Percentiles rank a stretch among this genome's conserved stretches.
phyloP scores from a whole-genome alignment of 2,888 invertebrate species.

The Epistrophe grossulariae region DNA sequence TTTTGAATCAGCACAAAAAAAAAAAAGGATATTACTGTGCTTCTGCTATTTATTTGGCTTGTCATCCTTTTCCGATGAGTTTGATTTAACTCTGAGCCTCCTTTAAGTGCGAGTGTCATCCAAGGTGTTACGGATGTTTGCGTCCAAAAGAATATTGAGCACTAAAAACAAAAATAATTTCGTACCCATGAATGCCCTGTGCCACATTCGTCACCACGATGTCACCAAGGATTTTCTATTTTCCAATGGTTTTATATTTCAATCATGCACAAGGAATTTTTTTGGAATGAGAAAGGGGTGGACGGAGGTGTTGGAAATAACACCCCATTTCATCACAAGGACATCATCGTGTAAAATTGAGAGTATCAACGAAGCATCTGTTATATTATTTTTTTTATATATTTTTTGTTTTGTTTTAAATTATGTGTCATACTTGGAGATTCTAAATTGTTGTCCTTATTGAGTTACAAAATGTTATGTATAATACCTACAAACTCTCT shows the following conservation, averaged over 20 bases:
- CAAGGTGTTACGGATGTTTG: slow-evolving; percentile 72
- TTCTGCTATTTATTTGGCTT: slow-evolving; percentile 43
- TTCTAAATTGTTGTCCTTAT: slow-evolving; percentile 67
- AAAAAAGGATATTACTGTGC: slow-evolving; percentile 15
- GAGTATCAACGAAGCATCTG: slow-evolving; percentile 56
- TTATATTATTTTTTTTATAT: slow-evolving; percentile 15
- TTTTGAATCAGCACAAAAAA: background rate
- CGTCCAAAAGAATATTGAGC: slow-evolving; percentile 55
- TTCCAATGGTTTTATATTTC: slow-evolving; percentile 32
- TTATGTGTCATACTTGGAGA: slow-evolving; percentile 54
- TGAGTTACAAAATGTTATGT: slow-evolving; percentile 73
- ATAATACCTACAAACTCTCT: slow-evolving; percentile 20
- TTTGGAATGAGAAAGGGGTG: background rate
- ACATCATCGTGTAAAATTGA: slow-evolving; percentile 36
- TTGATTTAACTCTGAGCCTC: slow-evolving; percentile 64
- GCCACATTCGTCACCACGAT: slow-evolving; percentile 57
- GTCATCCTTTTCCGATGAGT: slow-evolving; percentile 55
- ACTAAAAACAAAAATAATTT: slow-evolving; percentile 41
- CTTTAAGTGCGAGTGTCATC: slow-evolving; percentile 64
- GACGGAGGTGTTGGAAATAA: background rate
- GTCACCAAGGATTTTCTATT: slow-evolving; percentile 51
- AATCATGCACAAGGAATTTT: background rate
- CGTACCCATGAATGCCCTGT: slow-evolving; percentile 58
- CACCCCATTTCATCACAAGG: slow-evolving; percentile 18
- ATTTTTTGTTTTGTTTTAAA: slow-evolving; percentile 43